Percentiles rank a stretch among this genome's conserved stretches.
Conservation (phyloP, 2,888 invertebrate genomes). For the Polydrusus pterygomalis region DNA sequence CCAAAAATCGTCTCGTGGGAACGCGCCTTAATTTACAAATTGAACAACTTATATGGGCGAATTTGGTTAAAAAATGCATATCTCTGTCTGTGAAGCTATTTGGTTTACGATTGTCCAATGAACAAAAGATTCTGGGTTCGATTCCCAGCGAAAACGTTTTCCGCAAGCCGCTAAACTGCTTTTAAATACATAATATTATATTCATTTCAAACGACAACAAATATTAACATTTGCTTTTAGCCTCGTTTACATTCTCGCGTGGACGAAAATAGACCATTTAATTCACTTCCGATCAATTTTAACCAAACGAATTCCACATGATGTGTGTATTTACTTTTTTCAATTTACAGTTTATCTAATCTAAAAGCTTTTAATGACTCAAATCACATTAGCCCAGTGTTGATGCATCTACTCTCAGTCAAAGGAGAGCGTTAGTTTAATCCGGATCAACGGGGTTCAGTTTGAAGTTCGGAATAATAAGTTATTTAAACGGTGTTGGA, state of each 20-base stretch:
- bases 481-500: neutral
- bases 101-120: too few relatives aligned
- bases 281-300: slow-evolving; percentile 13
- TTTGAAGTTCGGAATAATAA: slow-evolving; percentile 1
- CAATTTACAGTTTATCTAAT: slow-evolving; percentile 30
- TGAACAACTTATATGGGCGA: too few relatives aligned
- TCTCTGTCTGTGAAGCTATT: too few relatives aligned
- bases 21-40: too few relatives aligned
- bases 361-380: slow-evolving; percentile 26
- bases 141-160: too few relatives aligned
- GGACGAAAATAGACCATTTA: neutral
- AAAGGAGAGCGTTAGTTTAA: slow-evolving; percentile 19
- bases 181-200: too few relatives aligned
- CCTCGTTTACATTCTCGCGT: neutral
- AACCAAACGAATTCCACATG: neutral
- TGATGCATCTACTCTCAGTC: slow-evolving; percentile 14
- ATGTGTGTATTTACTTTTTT: slow-evolving; percentile 13
- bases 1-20: too few relatives aligned
- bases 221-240: neutral
- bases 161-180: too few relatives aligned
- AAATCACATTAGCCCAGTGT: slow-evolving; percentile 15
- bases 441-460: neutral
- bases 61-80: too few relatives aligned
- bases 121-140: too few relatives aligned
- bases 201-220: neutral